Conservation (phyloP, 2,797 vertebrate species). For the Clamator glandarius region DNA sequence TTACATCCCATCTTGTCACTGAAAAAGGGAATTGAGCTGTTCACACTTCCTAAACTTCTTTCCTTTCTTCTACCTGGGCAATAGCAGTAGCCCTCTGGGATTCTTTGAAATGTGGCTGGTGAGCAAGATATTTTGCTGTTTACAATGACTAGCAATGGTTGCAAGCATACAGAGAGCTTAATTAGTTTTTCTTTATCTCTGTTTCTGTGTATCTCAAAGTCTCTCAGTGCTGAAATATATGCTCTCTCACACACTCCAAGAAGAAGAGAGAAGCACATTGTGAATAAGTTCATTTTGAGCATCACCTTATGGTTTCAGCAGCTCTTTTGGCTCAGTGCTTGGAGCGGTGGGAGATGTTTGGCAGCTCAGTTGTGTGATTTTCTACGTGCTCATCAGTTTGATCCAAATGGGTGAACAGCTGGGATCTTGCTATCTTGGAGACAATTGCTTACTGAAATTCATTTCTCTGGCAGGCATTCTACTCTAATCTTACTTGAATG, state of each 20-base stretch:
- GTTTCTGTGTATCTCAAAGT: not conserved
- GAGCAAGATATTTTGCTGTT: conserved; percentile 38
- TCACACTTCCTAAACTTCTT: not conserved
- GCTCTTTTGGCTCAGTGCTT: conserved; percentile 37
- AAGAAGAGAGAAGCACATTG: not conserved
- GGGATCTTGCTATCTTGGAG: conserved; percentile 53
- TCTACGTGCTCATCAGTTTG: conserved; percentile 36
- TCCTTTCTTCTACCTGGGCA: not conserved
- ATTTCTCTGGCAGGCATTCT: conserved; percentile 30
- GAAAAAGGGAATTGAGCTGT: not conserved
- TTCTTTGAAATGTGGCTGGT: conserved; percentile 24
- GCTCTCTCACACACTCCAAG: not conserved
- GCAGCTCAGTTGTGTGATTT: conserved; percentile 35
- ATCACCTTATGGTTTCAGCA: conserved; percentile 67
- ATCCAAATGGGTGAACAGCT: conserved; percentile 72
- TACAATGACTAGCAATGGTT: conserved; percentile 16
- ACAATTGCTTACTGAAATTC: conserved; percentile 42
- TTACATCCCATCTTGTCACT: not conserved
- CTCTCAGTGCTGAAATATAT: conserved; percentile 37
- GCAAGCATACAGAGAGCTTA: conserved; percentile 39
- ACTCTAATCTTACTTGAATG: conserved; percentile 3
- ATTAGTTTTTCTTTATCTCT: conserved; percentile 60
- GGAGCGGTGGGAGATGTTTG: conserved; percentile 55
- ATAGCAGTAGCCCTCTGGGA: not conserved
- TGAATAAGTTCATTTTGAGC: conserved; percentile 48